These are phyloP conservation scores for Melinaea marsaeus DNA, from an alignment of 2,888 invertebrate genomes.

Conservation along the genomic window DNA sequence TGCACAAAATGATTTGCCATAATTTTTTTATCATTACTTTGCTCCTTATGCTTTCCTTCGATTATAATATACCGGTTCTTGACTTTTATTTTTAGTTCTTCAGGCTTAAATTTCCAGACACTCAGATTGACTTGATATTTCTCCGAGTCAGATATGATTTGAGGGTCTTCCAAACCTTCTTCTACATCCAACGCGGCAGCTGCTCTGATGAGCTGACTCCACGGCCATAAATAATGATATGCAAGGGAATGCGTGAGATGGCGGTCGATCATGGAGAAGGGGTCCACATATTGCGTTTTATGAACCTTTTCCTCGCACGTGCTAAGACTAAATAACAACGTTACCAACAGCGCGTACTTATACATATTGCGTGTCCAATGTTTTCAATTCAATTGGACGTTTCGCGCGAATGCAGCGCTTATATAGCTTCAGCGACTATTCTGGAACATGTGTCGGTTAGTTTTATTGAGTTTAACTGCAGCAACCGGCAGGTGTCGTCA, in stretches of 20 bases:
- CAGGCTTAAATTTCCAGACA: slow-evolving; percentile 62
- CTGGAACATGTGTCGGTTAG: slow-evolving; percentile 58
- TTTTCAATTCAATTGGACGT: slow-evolving; percentile 34
- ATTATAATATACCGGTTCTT: slow-evolving; percentile 64
- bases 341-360: slow-evolving; percentile 48
- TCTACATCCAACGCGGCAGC: slow-evolving; percentile 56
- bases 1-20: slow-evolving; percentile 67
- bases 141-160: slow-evolving; percentile 56
- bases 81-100: slow-evolving; percentile 63
- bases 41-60: slow-evolving; percentile 60
- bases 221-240: slow-evolving; percentile 67
- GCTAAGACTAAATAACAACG: slow-evolving; percentile 45
- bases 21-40: slow-evolving; percentile 48
- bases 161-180: slow-evolving; percentile 57
- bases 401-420: slow-evolving; percentile 43
- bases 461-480: slow-evolving; percentile 61
- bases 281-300: slow-evolving; percentile 47
- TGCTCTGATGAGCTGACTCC: slow-evolving; percentile 62
- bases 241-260: slow-evolving; percentile 61
- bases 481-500: slow-evolving; percentile 55
- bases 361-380: slow-evolving; percentile 46
- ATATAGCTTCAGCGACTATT: slow-evolving; percentile 65
- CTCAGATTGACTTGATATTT: slow-evolving; percentile 58
- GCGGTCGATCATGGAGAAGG: slow-evolving; percentile 57
- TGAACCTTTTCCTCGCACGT: slow-evolving; percentile 48